Conservation (phyloP, 2,888 invertebrate species). For the Agonopterix alstromeriana region DNA sequence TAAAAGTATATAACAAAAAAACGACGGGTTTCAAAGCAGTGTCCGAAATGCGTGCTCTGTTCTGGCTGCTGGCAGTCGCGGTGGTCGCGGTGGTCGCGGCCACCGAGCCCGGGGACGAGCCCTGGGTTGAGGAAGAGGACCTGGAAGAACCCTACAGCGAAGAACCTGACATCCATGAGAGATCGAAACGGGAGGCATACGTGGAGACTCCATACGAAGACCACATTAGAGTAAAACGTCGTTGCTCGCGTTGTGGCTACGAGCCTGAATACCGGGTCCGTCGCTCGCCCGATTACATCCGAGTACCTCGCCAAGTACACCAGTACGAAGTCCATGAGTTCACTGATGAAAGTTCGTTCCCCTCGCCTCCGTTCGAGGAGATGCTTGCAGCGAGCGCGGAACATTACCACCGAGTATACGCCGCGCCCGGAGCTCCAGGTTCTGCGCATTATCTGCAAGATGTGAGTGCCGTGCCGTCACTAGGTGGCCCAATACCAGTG, state of each 20-base stretch:
- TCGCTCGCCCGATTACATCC: slow-evolving; percentile 30
- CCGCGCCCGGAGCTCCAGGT: slow-evolving; percentile 24
- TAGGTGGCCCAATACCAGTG: neutral
- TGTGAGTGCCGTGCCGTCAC: slow-evolving; percentile 24
- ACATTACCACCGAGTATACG: slow-evolving; percentile 57
- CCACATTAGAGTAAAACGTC: slow-evolving; percentile 45
- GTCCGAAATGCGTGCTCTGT: slow-evolving; percentile 44
- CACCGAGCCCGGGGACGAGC: slow-evolving; percentile 42
- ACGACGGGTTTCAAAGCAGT: slow-evolving; percentile 34
- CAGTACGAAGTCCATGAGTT: slow-evolving; percentile 64
- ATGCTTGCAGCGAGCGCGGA: slow-evolving; percentile 66
- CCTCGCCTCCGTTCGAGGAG: slow-evolving; percentile 57
- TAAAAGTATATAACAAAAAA: slow-evolving; percentile 59
- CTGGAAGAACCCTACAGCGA: slow-evolving; percentile 23
- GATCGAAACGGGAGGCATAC: neutral
- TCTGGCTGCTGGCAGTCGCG: slow-evolving; percentile 41
- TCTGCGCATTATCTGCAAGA: slow-evolving; percentile 32
- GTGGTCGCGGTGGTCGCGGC: slow-evolving; percentile 30
- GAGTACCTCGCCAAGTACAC: slow-evolving; percentile 48
- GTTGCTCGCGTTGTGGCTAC: slow-evolving; percentile 25
- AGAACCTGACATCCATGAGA: neutral
- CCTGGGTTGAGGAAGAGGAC: slow-evolving; percentile 53
- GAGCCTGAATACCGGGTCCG: slow-evolving; percentile 23
- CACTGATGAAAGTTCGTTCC: slow-evolving; percentile 38
- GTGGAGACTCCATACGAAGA: slow-evolving; percentile 41